phyloP scores from a whole-genome alignment of 2,113 vertebrate species.

The Nerophis ophidion region DNA sequence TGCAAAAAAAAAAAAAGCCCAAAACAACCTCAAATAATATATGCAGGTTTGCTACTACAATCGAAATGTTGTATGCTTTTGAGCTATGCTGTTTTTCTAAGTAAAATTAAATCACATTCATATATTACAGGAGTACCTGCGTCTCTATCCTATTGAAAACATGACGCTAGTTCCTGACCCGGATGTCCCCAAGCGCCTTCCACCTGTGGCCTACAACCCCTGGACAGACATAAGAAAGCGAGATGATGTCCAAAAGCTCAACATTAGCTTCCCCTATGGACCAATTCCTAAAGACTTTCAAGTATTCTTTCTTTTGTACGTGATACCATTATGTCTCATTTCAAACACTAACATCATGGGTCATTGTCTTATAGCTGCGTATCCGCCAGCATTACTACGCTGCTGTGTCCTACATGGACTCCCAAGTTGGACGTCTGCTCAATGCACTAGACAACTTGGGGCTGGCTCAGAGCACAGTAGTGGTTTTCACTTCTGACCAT shows the following conservation, averaged over 20 bases:
- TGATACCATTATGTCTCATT: not conserved
- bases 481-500: slow-evolving; percentile 88
- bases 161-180: slow-evolving; percentile 84
- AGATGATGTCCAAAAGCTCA: slow-evolving; percentile 84
- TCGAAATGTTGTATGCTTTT: not conserved
- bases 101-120: not conserved
- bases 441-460: slow-evolving; percentile 71
- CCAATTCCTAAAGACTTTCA: slow-evolving; percentile 87
- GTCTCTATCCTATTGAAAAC: slow-evolving; percentile 84
- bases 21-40: no score
- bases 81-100: no score
- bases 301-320: slow-evolving; percentile 55
- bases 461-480: slow-evolving; percentile 74
- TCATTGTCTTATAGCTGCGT: slow-evolving; percentile 64
- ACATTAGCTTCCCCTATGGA: slow-evolving; percentile 89
- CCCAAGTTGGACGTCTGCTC: slow-evolving; percentile 81
- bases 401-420: slow-evolving; percentile 86
- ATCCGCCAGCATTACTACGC: slow-evolving; percentile 94
- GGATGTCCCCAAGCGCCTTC: slow-evolving; percentile 76
- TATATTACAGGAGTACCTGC: slow-evolving; percentile 81
- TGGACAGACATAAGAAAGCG: slow-evolving; percentile 85
- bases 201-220: slow-evolving; percentile 90
- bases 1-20: no score
- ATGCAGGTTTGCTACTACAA: not conserved
- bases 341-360: accelerated